Conservation (phyloP, 2,888 invertebrate genomes). For the Xanthia togata region DNA sequence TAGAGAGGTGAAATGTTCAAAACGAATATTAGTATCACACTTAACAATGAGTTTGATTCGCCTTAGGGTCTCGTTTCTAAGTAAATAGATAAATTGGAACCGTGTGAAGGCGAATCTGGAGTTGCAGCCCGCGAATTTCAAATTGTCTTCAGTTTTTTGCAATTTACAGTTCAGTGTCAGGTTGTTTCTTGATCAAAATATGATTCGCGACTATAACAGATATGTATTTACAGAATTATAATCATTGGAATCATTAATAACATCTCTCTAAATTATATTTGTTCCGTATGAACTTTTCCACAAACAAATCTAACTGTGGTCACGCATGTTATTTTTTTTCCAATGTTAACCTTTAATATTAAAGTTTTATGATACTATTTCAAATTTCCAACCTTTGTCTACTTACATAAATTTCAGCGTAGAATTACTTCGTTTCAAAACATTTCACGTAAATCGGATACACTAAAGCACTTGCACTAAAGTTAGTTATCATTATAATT, state of each 20-base stretch:
- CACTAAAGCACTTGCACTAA: neutral
- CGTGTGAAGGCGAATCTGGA: no score
- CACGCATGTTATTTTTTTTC: neutral
- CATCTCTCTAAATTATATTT: no score
- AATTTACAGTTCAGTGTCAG: no score
- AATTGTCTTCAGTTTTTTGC: no score
- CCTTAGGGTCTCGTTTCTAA: neutral
- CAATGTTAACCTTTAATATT: neutral
- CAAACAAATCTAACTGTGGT: no score
- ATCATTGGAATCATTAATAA: no score
- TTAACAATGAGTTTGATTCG: neutral
- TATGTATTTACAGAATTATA: no score
- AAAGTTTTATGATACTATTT: neutral
- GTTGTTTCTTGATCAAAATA: no score
- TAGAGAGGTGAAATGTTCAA: neutral
- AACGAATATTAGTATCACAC: neutral
- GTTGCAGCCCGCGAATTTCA: no score
- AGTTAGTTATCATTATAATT: constrained; percentile 27
- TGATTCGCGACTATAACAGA: no score
- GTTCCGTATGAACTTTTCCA: no score
- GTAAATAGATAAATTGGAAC: no score
- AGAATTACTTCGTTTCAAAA: constrained; percentile 20
- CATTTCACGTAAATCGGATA: constrained; percentile 8
- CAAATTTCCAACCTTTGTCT: neutral
- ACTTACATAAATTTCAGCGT: constrained; percentile 1